phyloP scores from a whole-genome alignment of 1,140 invertebrate species.

The Drosophila pachea region DNA sequence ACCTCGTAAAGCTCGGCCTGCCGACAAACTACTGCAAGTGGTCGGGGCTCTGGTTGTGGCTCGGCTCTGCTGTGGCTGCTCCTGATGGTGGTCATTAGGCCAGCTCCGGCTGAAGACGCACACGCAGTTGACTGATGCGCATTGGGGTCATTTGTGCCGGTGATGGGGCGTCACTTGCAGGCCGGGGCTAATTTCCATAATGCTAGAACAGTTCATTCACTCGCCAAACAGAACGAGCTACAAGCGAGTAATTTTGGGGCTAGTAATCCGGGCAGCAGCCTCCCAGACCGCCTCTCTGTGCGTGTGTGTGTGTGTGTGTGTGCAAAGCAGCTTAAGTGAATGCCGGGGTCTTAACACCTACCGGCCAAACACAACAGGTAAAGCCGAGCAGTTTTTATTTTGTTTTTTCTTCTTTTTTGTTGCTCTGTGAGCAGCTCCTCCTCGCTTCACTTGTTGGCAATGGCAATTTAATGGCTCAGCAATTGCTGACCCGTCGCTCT shows the following conservation, averaged over 20 bases:
- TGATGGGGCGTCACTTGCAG: constrained; percentile 67
- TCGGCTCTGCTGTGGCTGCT: constrained; percentile 32
- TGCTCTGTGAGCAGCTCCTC: constrained; percentile 1
- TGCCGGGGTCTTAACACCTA: constrained; percentile 48
- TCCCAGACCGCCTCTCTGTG: too few species aligned
- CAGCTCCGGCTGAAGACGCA: constrained; percentile 33
- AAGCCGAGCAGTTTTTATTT: neutral
- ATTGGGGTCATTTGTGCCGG: constrained; percentile 61
- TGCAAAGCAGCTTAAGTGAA: constrained; percentile 48
- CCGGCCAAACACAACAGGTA: constrained; percentile 28
- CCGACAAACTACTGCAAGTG: constrained; percentile 48
- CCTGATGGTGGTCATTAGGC: constrained; percentile 61
- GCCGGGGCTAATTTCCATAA: constrained; percentile 72
- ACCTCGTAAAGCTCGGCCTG: constrained; percentile 46
- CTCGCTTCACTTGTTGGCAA: constrained; percentile 53
- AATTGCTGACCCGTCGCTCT: constrained; percentile 64
- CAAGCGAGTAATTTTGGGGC: constrained; percentile 20
- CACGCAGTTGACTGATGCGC: constrained; percentile 53
- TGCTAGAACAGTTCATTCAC: constrained; percentile 51
- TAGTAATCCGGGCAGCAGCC: constrained; percentile 26
- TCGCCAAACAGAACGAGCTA: constrained; percentile 28
- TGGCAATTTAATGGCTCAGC: constrained; percentile 68
- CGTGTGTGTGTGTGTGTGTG: neutral
- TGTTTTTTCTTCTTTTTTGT: too few species aligned
- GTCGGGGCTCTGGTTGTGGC: too few species aligned